A percentile compares a stretch with the other conserved stretches of the same genome.
These are phyloP conservation scores for Microtus ochrogaster DNA, from an alignment of 2,113 vertebrate genomes.

Conservation along the genomic window DNA sequence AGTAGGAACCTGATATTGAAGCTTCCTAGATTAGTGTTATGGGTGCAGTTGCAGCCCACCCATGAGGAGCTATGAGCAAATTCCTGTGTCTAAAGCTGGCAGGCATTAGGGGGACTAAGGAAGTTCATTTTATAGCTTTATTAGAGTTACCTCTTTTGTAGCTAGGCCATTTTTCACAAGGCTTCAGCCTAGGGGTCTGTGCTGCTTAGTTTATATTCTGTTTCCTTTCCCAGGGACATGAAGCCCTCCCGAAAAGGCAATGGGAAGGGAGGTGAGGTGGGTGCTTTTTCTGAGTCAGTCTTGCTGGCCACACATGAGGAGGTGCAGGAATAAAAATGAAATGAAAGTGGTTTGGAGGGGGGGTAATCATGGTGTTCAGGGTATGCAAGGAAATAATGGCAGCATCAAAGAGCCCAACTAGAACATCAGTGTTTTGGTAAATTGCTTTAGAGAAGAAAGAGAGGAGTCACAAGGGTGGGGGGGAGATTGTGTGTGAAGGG, in stretches of 20 bases:
- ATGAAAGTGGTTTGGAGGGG: background rate
- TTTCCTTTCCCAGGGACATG: slow-evolving; percentile 71
- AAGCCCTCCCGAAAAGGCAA: slow-evolving; percentile 50
- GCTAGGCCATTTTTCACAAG: slow-evolving; percentile 56
- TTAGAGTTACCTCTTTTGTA: slow-evolving; percentile 74
- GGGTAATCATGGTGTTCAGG: background rate
- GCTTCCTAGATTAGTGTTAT: slow-evolving; percentile 69
- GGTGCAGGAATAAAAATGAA: background rate
- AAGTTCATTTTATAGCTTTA: slow-evolving; percentile 68
- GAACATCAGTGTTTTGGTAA: background rate
- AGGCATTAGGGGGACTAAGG: slow-evolving; percentile 64
- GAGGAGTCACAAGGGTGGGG: background rate
- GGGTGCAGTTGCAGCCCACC: slow-evolving; percentile 72
- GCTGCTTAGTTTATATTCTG: slow-evolving; percentile 60
- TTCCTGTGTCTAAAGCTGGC: slow-evolving; percentile 60
- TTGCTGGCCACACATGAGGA: background rate
- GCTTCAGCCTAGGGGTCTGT: slow-evolving; percentile 53
- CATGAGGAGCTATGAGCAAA: slow-evolving; percentile 41
- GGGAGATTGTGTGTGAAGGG: background rate
- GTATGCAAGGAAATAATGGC: background rate
- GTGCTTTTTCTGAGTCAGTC: background rate
- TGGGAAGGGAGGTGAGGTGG: background rate
- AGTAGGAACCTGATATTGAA: slow-evolving; percentile 72
- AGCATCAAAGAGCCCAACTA: background rate
- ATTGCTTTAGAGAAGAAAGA: slow-evolving; percentile 31